Conservation (phyloP, 2,113 vertebrate species). For the Raja brachyura region DNA sequence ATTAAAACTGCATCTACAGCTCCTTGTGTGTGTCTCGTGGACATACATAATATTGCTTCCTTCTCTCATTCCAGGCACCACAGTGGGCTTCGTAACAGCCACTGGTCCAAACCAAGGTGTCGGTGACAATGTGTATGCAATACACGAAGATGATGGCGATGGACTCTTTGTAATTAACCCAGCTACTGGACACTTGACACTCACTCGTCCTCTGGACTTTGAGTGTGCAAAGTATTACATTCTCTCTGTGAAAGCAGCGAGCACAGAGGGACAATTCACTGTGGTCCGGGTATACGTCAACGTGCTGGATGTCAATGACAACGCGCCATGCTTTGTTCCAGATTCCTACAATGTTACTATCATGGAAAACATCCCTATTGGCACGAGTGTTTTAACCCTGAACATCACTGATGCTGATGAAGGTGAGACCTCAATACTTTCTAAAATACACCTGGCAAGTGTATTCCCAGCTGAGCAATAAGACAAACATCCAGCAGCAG, state of each 20-base stretch:
- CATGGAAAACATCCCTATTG: slow-evolving; percentile 49
- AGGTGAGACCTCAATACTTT: slow-evolving; percentile 47
- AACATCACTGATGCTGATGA: slow-evolving; percentile 60
- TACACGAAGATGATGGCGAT: slow-evolving; percentile 60
- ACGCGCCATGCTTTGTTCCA: slow-evolving; percentile 54
- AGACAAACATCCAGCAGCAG: neutral
- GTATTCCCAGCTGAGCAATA: neutral
- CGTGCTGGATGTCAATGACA: slow-evolving; percentile 62
- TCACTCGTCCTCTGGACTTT: slow-evolving; percentile 60
- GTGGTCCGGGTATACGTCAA: slow-evolving; percentile 61
- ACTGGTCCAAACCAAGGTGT: slow-evolving; percentile 39
- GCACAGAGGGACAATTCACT: slow-evolving; percentile 45
- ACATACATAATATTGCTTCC: neutral
- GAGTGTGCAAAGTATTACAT: slow-evolving; percentile 56
- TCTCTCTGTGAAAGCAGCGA: slow-evolving; percentile 52
- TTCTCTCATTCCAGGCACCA: slow-evolving; percentile 53
- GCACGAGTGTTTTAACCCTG: slow-evolving; percentile 54
- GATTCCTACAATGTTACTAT: slow-evolving; percentile 47
- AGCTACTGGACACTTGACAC: slow-evolving; percentile 59
- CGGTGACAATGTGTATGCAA: slow-evolving; percentile 50
- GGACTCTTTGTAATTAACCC: slow-evolving; percentile 59
- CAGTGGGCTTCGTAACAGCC: slow-evolving; percentile 54
- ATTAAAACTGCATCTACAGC: too few relatives aligned
- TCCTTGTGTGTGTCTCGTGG: too few relatives aligned
- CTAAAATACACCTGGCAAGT: neutral